Base-by-base conservation (phyloP, 2,888 invertebrate genomes). In the Ophioninae sp. region DNA sequence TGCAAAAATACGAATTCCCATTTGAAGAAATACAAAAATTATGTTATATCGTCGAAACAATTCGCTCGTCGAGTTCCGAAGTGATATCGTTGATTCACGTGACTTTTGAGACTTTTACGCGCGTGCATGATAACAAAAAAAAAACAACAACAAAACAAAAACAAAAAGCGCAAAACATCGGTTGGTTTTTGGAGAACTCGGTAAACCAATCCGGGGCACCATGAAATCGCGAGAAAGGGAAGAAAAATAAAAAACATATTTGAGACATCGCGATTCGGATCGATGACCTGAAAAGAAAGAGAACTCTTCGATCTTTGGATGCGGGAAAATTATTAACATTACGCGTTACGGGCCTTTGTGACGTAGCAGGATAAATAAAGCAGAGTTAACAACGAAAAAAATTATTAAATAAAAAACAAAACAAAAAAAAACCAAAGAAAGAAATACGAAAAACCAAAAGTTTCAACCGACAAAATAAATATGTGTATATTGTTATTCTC, bases 401-500 rank as follows among this genome's bases (percentile, higher is more conserved):
- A 44, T n/a, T n/a, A n/a, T n/a, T n/a, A 20, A 44, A 30, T 30
- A 30, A 2, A 30, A 30, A 30, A 30, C 30, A 30, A 64, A 44
- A 72, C 3, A 44, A 30, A 30, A 30, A 1, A 30, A 64, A 44
- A 72, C 3, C 44, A 64, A 44, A 72, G 73, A 74, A 64, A 73
- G 79, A 30, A 82, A 86, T 68, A 85, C 67, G 62, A 76, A 81
- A 86, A 84, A 87, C 88, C 85, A 80, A 88, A 89, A 87, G 89
- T 88, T 89, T 88, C 88, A 90, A 89, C 88, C 89, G 90, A 90
- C 89, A 88, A 90, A 90, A 90, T 90, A 90, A 89, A 90, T 90
- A 90, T 88, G 89, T 90, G 85, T 89, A 84, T 85, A 89, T 89
- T 89, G 85, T 89, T 89, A 88, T 87, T 87, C 84, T 85, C 86